Conservation (phyloP, 1,140 invertebrate species). For the Zaprionus lachaisei region DNA sequence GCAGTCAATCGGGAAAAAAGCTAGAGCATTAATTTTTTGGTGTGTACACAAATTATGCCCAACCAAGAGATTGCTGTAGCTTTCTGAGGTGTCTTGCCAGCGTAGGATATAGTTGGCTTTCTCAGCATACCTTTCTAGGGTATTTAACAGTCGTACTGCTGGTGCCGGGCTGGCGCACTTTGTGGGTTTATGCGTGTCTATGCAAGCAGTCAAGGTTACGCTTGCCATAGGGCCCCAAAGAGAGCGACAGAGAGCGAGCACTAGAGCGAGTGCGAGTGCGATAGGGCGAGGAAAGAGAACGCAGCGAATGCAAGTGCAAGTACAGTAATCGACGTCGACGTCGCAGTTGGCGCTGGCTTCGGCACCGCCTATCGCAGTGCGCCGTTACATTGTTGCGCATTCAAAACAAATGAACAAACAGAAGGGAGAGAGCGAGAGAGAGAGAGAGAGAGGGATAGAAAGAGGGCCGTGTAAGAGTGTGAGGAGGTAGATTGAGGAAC, state of each 20-base stretch:
- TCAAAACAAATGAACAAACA: slow-evolving; percentile 47
- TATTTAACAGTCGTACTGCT: background rate
- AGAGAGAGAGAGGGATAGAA: background rate
- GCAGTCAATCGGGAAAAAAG: too few species aligned
- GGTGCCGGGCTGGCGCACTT: slow-evolving; percentile 24
- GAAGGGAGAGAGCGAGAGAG: slow-evolving; percentile 10
- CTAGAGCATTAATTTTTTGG: too few species aligned
- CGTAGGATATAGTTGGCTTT: too few species aligned
- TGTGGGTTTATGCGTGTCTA: slow-evolving; percentile 37
- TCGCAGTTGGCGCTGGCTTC: background rate
- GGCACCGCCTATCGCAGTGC: slow-evolving; percentile 24
- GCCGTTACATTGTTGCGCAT: slow-evolving; percentile 55
- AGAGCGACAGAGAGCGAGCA: slow-evolving; percentile 24
- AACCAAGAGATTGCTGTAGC: too few species aligned
- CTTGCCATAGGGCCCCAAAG: slow-evolving; percentile 7
- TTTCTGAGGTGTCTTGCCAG: too few species aligned
- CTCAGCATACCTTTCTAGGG: background rate
- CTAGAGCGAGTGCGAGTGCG: slow-evolving; percentile 5
- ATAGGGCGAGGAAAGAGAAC: slow-evolving; percentile 26
- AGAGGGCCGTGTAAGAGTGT: background rate
- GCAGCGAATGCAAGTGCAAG: slow-evolving; percentile 20
- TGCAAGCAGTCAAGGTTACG: slow-evolving; percentile 63
- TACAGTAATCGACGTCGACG: slow-evolving; percentile 44
- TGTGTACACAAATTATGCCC: too few species aligned
- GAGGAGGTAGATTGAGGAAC: slow-evolving; percentile 16